A percentile compares a stretch with the other conserved stretches of the same genome.
phyloP scores from a whole-genome alignment of 2,113 vertebrate species.

The Psettodes erumei region DNA sequence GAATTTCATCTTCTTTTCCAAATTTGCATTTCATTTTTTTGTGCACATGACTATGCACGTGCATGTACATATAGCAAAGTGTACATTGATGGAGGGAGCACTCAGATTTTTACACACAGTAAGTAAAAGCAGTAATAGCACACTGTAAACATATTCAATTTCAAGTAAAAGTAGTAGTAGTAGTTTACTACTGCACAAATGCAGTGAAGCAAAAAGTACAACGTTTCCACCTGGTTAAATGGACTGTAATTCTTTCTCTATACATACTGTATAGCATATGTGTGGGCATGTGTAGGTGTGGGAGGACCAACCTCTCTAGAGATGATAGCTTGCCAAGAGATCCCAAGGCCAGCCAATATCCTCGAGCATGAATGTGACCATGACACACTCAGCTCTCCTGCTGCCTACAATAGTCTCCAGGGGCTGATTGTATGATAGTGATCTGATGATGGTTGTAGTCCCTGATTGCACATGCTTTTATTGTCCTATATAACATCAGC shows the following conservation, averaged over 20 bases:
- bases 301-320: slow-evolving; percentile 6
- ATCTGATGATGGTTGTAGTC: slow-evolving; percentile 64
- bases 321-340: slow-evolving; percentile 44
- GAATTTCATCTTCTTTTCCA: background rate
- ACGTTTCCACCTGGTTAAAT: background rate
- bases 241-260: background rate
- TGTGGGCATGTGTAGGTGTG: slow-evolving; percentile 11
- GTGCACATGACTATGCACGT: background rate
- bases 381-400: slow-evolving; percentile 50
- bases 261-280: no score
- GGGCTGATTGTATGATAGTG: slow-evolving; percentile 58
- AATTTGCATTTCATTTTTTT: background rate
- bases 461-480: slow-evolving; percentile 65
- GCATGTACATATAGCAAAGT: background rate
- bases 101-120: background rate
- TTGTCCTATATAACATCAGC: slow-evolving; percentile 58
- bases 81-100: no score
- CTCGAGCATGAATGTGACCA: slow-evolving; percentile 52
- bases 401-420: slow-evolving; percentile 40
- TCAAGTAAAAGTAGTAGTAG: no score
- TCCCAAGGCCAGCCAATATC: slow-evolving; percentile 55
- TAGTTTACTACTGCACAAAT: background rate
- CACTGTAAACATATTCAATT: background rate
- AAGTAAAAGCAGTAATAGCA: background rate
- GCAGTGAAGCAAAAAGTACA: no score